phyloP scores from a whole-genome alignment of 2,113 vertebrate species.

The Saimiri boliviensis region DNA sequence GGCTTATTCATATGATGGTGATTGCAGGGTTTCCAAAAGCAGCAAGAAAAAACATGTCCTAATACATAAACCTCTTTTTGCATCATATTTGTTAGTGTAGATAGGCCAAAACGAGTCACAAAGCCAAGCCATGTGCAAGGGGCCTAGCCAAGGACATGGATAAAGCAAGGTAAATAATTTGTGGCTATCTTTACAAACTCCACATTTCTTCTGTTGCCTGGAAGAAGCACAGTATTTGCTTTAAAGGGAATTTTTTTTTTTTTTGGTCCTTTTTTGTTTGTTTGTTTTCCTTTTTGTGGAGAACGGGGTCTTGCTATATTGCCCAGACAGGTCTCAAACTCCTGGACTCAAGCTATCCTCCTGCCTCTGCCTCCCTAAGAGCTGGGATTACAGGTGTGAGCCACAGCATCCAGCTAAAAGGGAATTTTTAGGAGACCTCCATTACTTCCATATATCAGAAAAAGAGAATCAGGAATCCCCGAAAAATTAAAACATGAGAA shows the following conservation, averaged over 20 bases:
- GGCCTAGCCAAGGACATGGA: neutral
- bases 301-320: too few species aligned
- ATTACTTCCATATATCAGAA: slow-evolving; percentile 31
- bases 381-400: too few species aligned
- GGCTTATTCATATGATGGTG: neutral
- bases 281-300: too few species aligned
- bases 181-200: neutral
- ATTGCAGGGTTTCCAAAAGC: neutral
- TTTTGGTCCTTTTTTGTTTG: too few species aligned
- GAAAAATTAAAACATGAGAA: slow-evolving; percentile 34
- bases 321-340: too few species aligned
- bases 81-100: neutral
- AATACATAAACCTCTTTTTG: neutral
- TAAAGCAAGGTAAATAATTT: neutral
- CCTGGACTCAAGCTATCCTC: too few species aligned
- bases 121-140: neutral
- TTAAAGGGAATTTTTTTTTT: neutral
- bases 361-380: too few species aligned
- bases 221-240: neutral
- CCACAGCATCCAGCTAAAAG: too few species aligned
- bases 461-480: neutral
- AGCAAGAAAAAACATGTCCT: neutral
- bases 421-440: neutral
- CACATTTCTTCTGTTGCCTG: neutral
- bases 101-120: neutral